Evolutionary conservation across 2,797 vertebrate species (phyloP).

Genomic region (Argyrosomus regius): DNA sequence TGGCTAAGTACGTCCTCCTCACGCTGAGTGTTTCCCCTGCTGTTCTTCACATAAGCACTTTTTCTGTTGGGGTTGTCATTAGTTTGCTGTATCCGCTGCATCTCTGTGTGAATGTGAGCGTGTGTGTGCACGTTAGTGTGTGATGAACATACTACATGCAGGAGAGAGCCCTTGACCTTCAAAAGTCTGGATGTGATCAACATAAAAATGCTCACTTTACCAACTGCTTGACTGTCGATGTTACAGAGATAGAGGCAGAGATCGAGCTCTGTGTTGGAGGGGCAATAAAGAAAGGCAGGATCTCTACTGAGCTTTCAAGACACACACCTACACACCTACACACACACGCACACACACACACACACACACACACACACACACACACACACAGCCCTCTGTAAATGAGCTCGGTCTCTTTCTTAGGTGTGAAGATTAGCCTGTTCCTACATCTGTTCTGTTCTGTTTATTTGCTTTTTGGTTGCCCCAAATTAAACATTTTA

Average conservation of each 20-base stretch:
- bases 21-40: constrained; percentile 48
- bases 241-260: constrained; percentile 40
- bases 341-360: too few relatives aligned
- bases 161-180: constrained; percentile 81
- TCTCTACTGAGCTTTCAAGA: constrained; percentile 55
- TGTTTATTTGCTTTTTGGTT: too few relatives aligned
- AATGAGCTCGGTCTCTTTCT: constrained; percentile 72
- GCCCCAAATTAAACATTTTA: too few relatives aligned
- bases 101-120: constrained; percentile 17
- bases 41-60: constrained; percentile 66
- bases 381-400: constrained; percentile 21
- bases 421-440: constrained; percentile 73
- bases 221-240: constrained; percentile 7
- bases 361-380: too few relatives aligned
- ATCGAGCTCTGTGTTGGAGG: constrained; percentile 47
- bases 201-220: constrained; percentile 77
- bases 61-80: constrained; percentile 56
- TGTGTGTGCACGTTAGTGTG: constrained; percentile 17
- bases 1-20: constrained; percentile 31
- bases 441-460: constrained; percentile 67
- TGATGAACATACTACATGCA: constrained; percentile 50
- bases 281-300: constrained; percentile 60
- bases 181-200: constrained; percentile 80
- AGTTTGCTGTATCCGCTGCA: constrained; percentile 41
- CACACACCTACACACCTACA: too few relatives aligned